phyloP scores from a whole-genome alignment of 2,113 vertebrate genomes.

The Gallinago media region DNA sequence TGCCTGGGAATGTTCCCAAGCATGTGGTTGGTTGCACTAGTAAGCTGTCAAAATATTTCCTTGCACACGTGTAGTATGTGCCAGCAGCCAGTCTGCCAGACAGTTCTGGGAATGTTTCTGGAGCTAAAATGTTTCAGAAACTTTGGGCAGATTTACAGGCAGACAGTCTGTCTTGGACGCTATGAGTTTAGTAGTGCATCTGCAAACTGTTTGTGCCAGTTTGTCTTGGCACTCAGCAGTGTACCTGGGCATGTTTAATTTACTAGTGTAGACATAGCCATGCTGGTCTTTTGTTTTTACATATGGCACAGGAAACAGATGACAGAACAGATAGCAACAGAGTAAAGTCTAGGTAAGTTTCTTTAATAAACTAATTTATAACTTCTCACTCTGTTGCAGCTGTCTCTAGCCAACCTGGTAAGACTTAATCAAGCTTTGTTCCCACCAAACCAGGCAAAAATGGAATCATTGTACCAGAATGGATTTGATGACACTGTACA shows the following conservation, averaged over 20 bases:
- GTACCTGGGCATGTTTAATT: not conserved
- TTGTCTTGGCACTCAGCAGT: not conserved
- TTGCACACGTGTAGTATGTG: not conserved
- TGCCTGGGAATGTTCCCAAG: not conserved
- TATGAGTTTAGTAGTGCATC: not conserved
- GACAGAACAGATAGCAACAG: not conserved
- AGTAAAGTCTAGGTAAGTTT: not conserved
- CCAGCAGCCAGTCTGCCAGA: not conserved
- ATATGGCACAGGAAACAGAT: not conserved
- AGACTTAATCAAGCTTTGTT: constrained; percentile 85
- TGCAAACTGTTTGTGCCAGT: not conserved
- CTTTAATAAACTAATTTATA: not conserved
- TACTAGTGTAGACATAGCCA: not conserved
- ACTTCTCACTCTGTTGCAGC: constrained; percentile 63
- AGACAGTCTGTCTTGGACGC: not conserved
- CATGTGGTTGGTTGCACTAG: not conserved
- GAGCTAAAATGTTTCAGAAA: not conserved
- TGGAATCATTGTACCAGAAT: constrained; percentile 77
- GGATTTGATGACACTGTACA: constrained; percentile 82
- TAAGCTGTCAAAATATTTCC: constrained; percentile 26
- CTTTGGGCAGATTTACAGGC: not conserved
- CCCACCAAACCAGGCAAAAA: constrained; percentile 77
- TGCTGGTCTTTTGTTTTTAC: not conserved
- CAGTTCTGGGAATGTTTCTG: not conserved
- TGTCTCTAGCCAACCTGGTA: constrained; percentile 85